Conservation (phyloP, 2,888 invertebrate genomes). For the Anoncus sp. region DNA sequence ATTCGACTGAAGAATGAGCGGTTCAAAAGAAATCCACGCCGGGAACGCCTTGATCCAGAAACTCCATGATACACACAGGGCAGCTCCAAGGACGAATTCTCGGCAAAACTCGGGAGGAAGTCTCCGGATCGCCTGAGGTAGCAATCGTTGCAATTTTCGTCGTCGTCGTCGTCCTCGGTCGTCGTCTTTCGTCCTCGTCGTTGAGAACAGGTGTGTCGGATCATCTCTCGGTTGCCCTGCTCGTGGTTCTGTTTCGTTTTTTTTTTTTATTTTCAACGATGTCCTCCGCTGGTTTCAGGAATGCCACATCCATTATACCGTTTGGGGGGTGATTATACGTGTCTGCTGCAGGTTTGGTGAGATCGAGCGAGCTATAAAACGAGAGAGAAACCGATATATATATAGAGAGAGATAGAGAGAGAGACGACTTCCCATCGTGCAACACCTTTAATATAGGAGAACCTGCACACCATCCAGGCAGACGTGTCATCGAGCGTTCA, state of each 20-base stretch:
- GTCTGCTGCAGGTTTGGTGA: slow-evolving; percentile 51
- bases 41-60: slow-evolving; percentile 40
- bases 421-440: slow-evolving; percentile 41
- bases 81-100: slow-evolving; percentile 52
- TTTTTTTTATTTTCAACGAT: slow-evolving; percentile 34
- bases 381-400: slow-evolving; percentile 13
- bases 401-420: slow-evolving; percentile 11
- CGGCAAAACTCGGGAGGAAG: slow-evolving; percentile 37
- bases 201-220: slow-evolving; percentile 59
- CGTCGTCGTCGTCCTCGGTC: slow-evolving; percentile 36
- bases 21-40: slow-evolving; percentile 17
- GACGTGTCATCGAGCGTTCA: slow-evolving; percentile 56
- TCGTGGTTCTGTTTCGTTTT: slow-evolving; percentile 12
- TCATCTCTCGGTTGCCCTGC: slow-evolving; percentile 37
- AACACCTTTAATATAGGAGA: slow-evolving; percentile 47
- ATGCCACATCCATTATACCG: slow-evolving; percentile 63
- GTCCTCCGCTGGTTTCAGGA: slow-evolving; percentile 55
- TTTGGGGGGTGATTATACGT: slow-evolving; percentile 62
- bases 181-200: slow-evolving; percentile 36
- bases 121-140: slow-evolving; percentile 41
- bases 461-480: slow-evolving; percentile 27
- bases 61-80: slow-evolving; percentile 19
- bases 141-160: slow-evolving; percentile 48
- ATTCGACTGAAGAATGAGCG: slow-evolving; percentile 2
- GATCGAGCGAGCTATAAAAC: slow-evolving; percentile 48